phyloP scores from a whole-genome alignment of 2,113 vertebrate species.

The Tetrax tetrax region DNA sequence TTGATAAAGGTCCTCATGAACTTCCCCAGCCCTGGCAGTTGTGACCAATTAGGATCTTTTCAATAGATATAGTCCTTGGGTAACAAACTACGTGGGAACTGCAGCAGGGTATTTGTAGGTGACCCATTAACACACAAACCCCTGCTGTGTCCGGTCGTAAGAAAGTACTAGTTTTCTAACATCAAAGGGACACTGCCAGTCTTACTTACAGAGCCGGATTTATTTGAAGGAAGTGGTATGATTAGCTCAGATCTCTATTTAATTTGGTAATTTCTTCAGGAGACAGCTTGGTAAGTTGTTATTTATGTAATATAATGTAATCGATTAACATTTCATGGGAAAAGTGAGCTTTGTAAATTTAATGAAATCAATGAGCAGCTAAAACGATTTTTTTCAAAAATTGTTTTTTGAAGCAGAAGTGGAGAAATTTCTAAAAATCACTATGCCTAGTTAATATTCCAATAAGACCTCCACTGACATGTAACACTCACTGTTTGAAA shows the following conservation, averaged over 20 bases:
- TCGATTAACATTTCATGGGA: background rate
- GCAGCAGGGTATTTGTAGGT: background rate
- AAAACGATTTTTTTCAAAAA: background rate
- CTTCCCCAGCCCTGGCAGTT: background rate
- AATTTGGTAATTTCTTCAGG: background rate
- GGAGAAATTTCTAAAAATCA: background rate
- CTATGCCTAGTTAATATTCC: background rate
- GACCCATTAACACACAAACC: background rate
- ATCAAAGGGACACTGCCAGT: background rate
- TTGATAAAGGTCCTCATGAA: background rate
- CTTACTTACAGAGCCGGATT: background rate
- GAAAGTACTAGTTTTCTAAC: background rate
- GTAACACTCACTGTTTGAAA: background rate
- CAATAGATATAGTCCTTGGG: background rate
- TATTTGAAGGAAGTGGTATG: background rate
- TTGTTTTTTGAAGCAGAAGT: background rate
- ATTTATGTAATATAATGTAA: too few species aligned
- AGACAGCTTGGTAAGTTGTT: background rate
- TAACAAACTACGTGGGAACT: background rate
- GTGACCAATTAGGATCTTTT: background rate
- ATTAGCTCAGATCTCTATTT: background rate
- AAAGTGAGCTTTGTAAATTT: background rate
- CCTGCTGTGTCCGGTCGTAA: fast-evolving
- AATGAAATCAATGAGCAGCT: background rate
- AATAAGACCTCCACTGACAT: background rate